phyloP scores from a whole-genome alignment of 2,888 invertebrate genomes.

The Monoplex corrugatus region DNA sequence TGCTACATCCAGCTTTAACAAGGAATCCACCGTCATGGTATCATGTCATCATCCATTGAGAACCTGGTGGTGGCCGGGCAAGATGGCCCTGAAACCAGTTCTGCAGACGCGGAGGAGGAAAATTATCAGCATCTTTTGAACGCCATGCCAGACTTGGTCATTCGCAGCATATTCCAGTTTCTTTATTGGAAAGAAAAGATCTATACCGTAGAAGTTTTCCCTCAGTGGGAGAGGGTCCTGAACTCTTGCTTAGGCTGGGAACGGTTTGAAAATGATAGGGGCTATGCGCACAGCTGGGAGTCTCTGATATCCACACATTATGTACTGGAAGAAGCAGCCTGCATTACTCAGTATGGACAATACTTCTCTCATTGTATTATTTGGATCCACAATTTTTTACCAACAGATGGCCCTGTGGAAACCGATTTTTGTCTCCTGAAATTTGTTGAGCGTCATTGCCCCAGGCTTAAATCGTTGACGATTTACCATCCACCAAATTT shows the following conservation, averaged over 20 bases:
- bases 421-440: slow-evolving; percentile 51
- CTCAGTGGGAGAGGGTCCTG: slow-evolving; percentile 39
- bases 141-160: slow-evolving; percentile 51
- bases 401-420: slow-evolving; percentile 38
- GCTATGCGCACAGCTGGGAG: slow-evolving; percentile 43
- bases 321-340: slow-evolving; percentile 43
- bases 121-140: neutral
- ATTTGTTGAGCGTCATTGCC: slow-evolving; percentile 48
- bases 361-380: slow-evolving; percentile 53
- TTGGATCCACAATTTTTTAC: slow-evolving; percentile 51
- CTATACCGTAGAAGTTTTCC: slow-evolving; percentile 36
- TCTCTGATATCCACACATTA: slow-evolving; percentile 33
- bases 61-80: neutral
- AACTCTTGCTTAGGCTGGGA: slow-evolving; percentile 55
- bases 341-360: slow-evolving; percentile 52
- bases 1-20: neutral
- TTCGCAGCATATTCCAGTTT: slow-evolving; percentile 52
- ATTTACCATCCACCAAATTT: slow-evolving; percentile 55
- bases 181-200: slow-evolving; percentile 58
- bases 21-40: slow-evolving; percentile 26
- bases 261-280: slow-evolving; percentile 54
- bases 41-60: neutral
- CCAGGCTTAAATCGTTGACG: slow-evolving; percentile 47
- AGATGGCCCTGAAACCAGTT: neutral
- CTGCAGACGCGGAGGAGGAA: neutral